Evolutionary conservation across 2,797 vertebrate species (phyloP), one percentile per base, ranked within the genome.

Genomic region (Sandelia bainsii): DNA sequence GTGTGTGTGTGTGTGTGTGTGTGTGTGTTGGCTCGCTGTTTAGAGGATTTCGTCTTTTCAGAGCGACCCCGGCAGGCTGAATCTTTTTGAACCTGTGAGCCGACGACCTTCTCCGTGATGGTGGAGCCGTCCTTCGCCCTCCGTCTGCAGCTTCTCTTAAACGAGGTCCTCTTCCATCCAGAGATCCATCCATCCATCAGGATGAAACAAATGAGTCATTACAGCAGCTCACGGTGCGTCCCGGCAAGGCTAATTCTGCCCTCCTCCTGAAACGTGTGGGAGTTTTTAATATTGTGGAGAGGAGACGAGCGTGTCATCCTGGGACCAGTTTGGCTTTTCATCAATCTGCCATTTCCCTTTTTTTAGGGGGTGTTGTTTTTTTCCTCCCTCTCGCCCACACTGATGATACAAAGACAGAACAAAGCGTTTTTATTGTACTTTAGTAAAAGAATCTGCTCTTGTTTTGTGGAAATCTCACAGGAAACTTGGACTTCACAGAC

Each of bases 201-300:
- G 82, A 90, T 90, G 90, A 92, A 92, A 86, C 84, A 81, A 89
- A 91, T 72, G 79, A 88, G 84, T 93, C 89, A 82, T 94, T 91
- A 90, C 77, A 65, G 69, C 65, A 53, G 86, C 80, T 86, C 76
- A 77, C 88, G 70, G 88, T 59, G 65, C 59, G 42, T 78, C 84
- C 87, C 83, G 50, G 85, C 85, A 90, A 92, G 87, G 92, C 92
- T 91, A 88, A 90, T 92, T 90, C 87, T 79, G 80, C 81, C 77
- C 89, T 88, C 82, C 90, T 81, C 79, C 82, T 75, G 76, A 90
- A 92, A 87, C 90, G 84, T 82, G 93, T 94, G 93, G 94, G 94
- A 94, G 93, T 93, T 94, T 95, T 93, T 93, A 94, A 93, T 94
- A 93, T 92, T 86, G 90, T 82, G 88, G 79, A 91, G 89, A 90